These are phyloP conservation scores for Oreochromis tanganicae DNA, from an alignment of 2,113 vertebrate genomes.

Conservation along the genomic window DNA sequence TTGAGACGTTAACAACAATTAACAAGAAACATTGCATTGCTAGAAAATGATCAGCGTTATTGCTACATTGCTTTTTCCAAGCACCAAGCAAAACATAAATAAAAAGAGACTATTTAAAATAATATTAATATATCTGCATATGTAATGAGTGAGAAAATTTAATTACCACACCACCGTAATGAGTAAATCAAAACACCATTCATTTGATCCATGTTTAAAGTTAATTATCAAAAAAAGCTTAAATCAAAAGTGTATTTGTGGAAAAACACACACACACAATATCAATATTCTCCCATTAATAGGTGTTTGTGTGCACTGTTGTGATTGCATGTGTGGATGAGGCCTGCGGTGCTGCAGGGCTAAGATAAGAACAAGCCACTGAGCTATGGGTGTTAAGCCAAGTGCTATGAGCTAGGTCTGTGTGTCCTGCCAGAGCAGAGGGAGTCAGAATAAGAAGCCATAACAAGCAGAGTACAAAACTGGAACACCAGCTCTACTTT, in stretches of 20 bases:
- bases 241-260: background rate
- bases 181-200: background rate
- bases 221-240: background rate
- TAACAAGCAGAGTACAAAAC: background rate
- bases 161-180: background rate
- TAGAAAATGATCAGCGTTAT: background rate
- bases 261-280: fast-evolving
- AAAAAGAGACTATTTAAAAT: background rate
- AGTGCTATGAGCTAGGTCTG: background rate
- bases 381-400: constrained; percentile 2
- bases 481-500: background rate
- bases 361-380: constrained; percentile 33
- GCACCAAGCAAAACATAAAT: background rate
- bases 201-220: background rate
- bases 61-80: background rate
- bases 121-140: background rate
- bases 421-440: constrained; percentile 10
- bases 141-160: background rate
- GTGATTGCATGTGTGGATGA: background rate
- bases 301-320: background rate
- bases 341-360: constrained; percentile 13
- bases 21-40: background rate
- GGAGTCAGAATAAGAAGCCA: background rate
- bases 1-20: background rate
- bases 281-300: background rate